Evolutionary conservation across 2,113 vertebrate species (phyloP), one percentile per base, ranked within the genome.

Genomic region (Tragelaphus scriptus): DNA sequence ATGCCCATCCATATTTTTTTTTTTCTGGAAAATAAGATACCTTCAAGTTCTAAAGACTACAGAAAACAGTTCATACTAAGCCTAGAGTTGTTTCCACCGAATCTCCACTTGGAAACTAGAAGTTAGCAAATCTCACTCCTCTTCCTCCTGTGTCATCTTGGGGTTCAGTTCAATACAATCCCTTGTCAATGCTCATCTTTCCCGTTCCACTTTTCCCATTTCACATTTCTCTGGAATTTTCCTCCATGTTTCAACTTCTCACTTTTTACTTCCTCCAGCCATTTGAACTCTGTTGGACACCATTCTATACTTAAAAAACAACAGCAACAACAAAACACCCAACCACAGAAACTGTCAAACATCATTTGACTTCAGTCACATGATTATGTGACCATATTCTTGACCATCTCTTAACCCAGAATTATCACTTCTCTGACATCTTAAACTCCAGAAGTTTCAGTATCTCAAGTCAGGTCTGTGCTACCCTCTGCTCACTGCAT

Each of bases 401-500:
- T 36, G 47, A 30, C 47, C 2, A 30, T 36, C 44, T 47, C 85
- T 47, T 55, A 25, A 49, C 7, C 1, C 26, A 26, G 28, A 6
- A 30, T 13, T 2, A 47, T 47, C 12, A 9, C 26, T 19, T 79
- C 56, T 16, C 47, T 53, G 21, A 28, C 25, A 14, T 26, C 75
- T 44, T 40, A 1, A 40, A 30, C 2, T 9, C 8, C 32, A 32
- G 2, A 13, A 58, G 40, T 17, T 3, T 59, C 7, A 1, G 0
- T 1, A 23, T 9, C 55, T 23, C 47, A 0, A 8, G 6, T 4
- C 8, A 47, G 30, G 17, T 17, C 12, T 9, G 7, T 15, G 65
- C 23, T 26, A 5, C 11, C n/a, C 55, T 23, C 23, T 15, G 53
- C 21, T 12, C 14, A 6, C 5, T 0, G 7, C 6, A 0, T 8